A percentile compares a stretch with the other conserved stretches of the same genome.
phyloP scores from a whole-genome alignment of 2,888 invertebrate species.

The Nephrotoma guestfalica region DNA sequence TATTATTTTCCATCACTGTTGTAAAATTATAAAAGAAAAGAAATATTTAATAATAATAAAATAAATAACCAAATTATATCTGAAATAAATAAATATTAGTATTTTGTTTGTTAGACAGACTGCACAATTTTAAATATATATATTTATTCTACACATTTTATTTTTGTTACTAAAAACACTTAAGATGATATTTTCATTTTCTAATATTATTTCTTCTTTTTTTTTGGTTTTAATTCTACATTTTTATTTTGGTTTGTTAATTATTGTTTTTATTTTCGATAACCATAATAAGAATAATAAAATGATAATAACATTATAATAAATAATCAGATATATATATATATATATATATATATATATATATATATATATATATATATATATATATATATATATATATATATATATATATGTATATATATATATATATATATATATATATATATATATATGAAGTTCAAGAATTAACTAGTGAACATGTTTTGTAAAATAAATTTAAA shows the following conservation, averaged over 20 bases:
- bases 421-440: too few relatives aligned
- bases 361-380: too few relatives aligned
- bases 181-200: neutral
- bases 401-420: too few relatives aligned
- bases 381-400: too few relatives aligned
- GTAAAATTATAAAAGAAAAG: neutral
- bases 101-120: neutral
- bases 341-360: too few relatives aligned
- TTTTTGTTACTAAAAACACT: constrained; percentile 2
- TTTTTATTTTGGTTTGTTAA: neutral
- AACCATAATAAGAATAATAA: neutral
- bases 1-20: neutral
- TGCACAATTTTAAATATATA: neutral
- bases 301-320: neutral
- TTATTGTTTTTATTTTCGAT: neutral
- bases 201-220: neutral
- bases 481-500: neutral
- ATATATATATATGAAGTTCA: neutral
- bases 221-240: neutral
- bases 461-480: neutral
- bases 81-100: neutral
- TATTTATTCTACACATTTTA: constrained; percentile 2
- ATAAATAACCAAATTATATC: neutral
- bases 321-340: neutral
- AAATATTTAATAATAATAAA: neutral